phyloP scores from a whole-genome alignment of 2,888 invertebrate species.

The Drosophila atripex region DNA sequence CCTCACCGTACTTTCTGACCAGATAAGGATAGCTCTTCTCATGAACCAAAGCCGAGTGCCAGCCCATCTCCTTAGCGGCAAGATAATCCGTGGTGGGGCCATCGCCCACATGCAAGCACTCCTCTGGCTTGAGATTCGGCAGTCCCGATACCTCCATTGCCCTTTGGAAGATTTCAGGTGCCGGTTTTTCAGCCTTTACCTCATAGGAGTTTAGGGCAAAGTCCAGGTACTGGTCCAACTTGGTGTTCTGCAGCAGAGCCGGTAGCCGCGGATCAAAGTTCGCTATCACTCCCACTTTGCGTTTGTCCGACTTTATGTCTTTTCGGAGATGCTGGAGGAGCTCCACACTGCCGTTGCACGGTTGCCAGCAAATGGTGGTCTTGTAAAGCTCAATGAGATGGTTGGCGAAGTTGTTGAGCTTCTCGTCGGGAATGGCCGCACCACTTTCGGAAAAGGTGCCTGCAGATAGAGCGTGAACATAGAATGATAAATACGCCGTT shows the following conservation, averaged over 20 bases:
- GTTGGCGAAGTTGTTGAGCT: conserved; percentile 85
- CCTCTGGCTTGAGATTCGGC: conserved; percentile 84
- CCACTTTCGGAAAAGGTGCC: conserved; percentile 82
- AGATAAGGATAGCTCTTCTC: conserved; percentile 82
- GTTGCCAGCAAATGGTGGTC: conserved; percentile 90
- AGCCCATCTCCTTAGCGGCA: conserved; percentile 90
- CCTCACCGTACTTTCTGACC: conserved; percentile 83
- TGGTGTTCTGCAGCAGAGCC: conserved; percentile 87
- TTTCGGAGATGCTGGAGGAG: conserved; percentile 86
- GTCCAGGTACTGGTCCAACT: conserved; percentile 89
- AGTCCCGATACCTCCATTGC: conserved; percentile 85
- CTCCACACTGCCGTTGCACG: conserved; percentile 87
- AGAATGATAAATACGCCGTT: not conserved
- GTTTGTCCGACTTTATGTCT: conserved; percentile 58
- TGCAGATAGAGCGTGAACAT: conserved; percentile 37
- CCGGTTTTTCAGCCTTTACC: conserved; percentile 90
- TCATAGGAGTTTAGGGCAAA: conserved; percentile 93
- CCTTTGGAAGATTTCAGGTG: conserved; percentile 88
- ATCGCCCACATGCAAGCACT: conserved; percentile 94
- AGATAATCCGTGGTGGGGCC: conserved; percentile 89
- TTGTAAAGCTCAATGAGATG: conserved; percentile 89
- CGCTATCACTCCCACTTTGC: conserved; percentile 90
- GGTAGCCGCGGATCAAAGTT: conserved; percentile 94
- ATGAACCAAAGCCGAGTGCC: conserved; percentile 88
- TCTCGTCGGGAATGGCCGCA: conserved; percentile 80